Percentiles rank a stretch among this genome's conserved stretches.
phyloP scores from a whole-genome alignment of 2,113 vertebrate genomes.

The Esox niger region DNA sequence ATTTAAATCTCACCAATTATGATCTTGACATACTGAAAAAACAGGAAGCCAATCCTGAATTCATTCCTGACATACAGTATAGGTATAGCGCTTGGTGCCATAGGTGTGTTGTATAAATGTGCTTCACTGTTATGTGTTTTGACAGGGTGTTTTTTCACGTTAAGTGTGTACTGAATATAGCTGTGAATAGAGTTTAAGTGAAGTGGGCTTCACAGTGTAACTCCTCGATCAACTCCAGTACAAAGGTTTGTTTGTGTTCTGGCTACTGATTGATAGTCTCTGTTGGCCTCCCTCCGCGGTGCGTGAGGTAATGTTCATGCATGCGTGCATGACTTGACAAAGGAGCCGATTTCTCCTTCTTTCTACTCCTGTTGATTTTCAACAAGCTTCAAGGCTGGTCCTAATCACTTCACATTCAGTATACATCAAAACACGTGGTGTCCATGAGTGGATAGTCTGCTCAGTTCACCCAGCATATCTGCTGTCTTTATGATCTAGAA shows the following conservation, averaged over 20 bases:
- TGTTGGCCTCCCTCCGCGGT: background rate
- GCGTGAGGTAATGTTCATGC: slow-evolving; percentile 1
- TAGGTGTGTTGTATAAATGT: background rate
- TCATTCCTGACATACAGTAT: background rate
- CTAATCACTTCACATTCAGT: too few relatives aligned
- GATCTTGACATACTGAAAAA: background rate
- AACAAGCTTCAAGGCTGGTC: background rate
- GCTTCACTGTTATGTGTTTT: background rate
- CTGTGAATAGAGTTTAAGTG: background rate
- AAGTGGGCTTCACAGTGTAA: background rate
- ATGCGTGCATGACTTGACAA: background rate
- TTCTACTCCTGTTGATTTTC: background rate
- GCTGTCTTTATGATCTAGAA: background rate
- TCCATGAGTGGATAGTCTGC: background rate
- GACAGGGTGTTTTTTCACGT: slow-evolving; percentile 6
- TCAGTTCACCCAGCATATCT: background rate
- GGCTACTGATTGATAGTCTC: slow-evolving; percentile 66
- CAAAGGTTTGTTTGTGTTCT: slow-evolving; percentile 70
- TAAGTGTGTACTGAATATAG: slow-evolving; percentile 4
- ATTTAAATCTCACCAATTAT: background rate
- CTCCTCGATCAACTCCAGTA: slow-evolving; percentile 13
- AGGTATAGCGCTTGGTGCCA: background rate
- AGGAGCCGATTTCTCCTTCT: background rate
- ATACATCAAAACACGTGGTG: background rate
- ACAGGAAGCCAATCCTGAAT: background rate